Base-by-base conservation (phyloP, 2,797 vertebrate species). In the Cyclura pinguis region DNA sequence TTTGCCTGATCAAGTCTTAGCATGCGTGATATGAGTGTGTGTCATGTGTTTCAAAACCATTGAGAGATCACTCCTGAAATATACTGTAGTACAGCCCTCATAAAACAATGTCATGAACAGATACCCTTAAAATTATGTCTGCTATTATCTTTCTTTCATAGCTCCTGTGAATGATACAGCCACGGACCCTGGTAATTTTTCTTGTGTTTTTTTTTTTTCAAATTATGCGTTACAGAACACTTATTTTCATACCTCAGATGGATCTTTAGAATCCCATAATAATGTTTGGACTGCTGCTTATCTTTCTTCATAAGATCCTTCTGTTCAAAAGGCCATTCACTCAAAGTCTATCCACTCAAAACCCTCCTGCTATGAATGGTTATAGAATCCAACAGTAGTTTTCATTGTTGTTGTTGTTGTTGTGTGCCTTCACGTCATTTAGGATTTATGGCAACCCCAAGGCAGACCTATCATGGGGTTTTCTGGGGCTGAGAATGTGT, bases 111-210 rank as follows among this genome's bases (percentile, higher is more conserved):
- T 72, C 35, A 38, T 55, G 50, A 69, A 72, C 42, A 76, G 29
- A 89, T n/a, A n/a, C 18, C 64, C 22, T 85, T 35, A 64, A 64
- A 27, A n/a, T 59, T 13, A n/a, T 80, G 55, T 59, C 13, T 80
- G 62, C 73, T 84, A 0, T 84, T 81, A 6, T 69, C 6, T 83
- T 87, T 91, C 59, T 91, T 87, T 80, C 62, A 72, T 77, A 91
- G 90, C 50, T 84, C 80, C 81, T 59, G 47, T 8, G 1, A 50
- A 72, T 35, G 29, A 87, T 13, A 10, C 57, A 90, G 6, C 69
- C 52, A 32, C 0, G 24, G n/a, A 0, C 1, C 20, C 59, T 91
- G 95, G 93, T 94, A 91, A 55, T 10, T 0, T 5, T 85, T 86
- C 18, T 24, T 67, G 24, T 24, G n/a, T n/a, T n/a, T n/a, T 47